Percentiles rank a stretch among this genome's conserved stretches.
Conservation (phyloP, 1,140 invertebrate genomes). For the Cardiocondyla obscurior region DNA sequence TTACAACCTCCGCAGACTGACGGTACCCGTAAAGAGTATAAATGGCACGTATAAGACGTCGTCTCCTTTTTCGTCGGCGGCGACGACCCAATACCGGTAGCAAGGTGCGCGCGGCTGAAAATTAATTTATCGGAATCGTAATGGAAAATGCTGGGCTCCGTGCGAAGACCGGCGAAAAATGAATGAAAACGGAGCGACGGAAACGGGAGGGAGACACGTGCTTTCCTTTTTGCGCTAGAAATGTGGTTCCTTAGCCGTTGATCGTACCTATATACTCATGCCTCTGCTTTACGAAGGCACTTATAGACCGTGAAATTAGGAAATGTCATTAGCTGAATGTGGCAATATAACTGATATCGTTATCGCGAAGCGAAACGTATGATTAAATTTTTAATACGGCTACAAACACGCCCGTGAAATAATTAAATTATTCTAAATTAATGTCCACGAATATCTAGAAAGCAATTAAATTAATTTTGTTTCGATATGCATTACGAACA, state of each 20-base stretch:
- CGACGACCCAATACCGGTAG: slow-evolving; percentile 54
- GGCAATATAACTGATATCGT: slow-evolving; percentile 26
- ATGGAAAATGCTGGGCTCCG: slow-evolving; percentile 72
- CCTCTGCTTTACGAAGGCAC: background rate
- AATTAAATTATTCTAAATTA: slow-evolving; percentile 40
- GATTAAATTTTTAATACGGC: slow-evolving; percentile 7
- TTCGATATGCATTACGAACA: slow-evolving; percentile 23
- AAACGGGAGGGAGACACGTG: slow-evolving; percentile 10
- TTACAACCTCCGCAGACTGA: slow-evolving; percentile 69
- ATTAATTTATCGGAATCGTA: slow-evolving; percentile 77
- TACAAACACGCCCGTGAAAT: slow-evolving; percentile 15
- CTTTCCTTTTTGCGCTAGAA: slow-evolving; percentile 42
- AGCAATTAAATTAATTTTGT: slow-evolving; percentile 42
- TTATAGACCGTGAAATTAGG: slow-evolving; percentile 11
- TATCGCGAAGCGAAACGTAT: background rate
- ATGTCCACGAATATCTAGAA: slow-evolving; percentile 21
- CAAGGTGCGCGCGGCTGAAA: slow-evolving; percentile 67
- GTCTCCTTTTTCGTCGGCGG: slow-evolving; percentile 46
- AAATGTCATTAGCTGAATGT: background rate
- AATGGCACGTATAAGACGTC: slow-evolving; percentile 73
- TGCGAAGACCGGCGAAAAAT: slow-evolving; percentile 66
- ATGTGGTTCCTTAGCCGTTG: slow-evolving; percentile 49
- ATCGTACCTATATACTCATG: background rate
- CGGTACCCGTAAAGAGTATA: slow-evolving; percentile 73
- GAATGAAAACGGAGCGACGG: slow-evolving; percentile 30